Evolutionary conservation across 2,888 invertebrate genomes (phyloP).

Genomic region (Aphelenchoides bicaudatus): DNA sequence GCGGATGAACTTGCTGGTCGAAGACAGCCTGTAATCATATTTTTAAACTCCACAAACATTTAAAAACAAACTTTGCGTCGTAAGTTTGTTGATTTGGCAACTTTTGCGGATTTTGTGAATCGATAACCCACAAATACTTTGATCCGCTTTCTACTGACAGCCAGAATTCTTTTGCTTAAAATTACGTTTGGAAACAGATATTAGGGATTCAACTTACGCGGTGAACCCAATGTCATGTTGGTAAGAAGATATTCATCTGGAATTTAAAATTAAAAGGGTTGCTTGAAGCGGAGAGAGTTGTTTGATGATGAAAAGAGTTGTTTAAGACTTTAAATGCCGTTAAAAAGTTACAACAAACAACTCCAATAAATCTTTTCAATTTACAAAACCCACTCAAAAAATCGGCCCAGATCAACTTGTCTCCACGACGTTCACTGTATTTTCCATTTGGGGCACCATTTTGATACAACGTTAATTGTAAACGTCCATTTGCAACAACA

Average conservation of each 20-base stretch:
- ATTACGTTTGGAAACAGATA: background rate
- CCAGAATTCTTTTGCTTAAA: background rate
- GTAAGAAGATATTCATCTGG: conserved; percentile 13
- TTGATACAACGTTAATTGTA: too few relatives aligned
- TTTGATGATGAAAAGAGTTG: too few relatives aligned
- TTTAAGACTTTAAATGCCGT: too few relatives aligned
- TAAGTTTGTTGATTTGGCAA: conserved; percentile 4
- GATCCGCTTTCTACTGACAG: background rate
- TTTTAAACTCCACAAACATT: background rate
- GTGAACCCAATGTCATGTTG: background rate
- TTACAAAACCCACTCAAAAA: too few relatives aligned
- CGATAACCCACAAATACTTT: conserved; percentile 4
- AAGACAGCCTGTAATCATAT: conserved; percentile 2
- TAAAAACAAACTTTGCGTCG: background rate
- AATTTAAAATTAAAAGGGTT: too few relatives aligned
- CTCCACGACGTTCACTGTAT: too few relatives aligned
- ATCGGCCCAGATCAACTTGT: too few relatives aligned
- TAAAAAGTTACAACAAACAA: too few relatives aligned
- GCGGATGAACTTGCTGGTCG: conserved; percentile 9
- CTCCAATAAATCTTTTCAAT: too few relatives aligned
- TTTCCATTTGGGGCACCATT: too few relatives aligned
- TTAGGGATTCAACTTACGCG: background rate
- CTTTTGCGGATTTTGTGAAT: background rate
- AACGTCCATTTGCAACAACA: too few relatives aligned
- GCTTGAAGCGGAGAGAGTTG: too few relatives aligned